Conservation (phyloP, 2,888 invertebrate species). For the Stomorhina lunata region DNA sequence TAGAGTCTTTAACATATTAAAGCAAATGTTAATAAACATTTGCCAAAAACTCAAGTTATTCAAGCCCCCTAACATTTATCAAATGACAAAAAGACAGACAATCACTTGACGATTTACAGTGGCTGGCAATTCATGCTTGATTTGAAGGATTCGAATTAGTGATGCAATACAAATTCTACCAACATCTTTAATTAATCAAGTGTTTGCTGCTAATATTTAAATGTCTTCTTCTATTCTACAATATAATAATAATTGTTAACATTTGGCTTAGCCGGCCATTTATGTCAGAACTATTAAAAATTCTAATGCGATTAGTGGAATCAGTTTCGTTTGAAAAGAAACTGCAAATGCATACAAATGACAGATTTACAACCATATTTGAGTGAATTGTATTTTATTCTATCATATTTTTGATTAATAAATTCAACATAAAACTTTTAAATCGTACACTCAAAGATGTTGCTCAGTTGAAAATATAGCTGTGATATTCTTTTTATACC, state of each 20-base stretch:
- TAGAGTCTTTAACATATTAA: too few species aligned
- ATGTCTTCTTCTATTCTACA: too few species aligned
- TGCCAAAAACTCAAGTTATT: constrained; percentile 24
- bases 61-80: not conserved
- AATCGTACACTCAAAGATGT: not conserved
- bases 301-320: constrained; percentile 16
- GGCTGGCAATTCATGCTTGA: not conserved
- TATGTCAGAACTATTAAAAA: constrained; percentile 33
- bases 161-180: constrained; percentile 26
- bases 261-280: not conserved
- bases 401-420: not conserved
- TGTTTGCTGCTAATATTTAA: not conserved
- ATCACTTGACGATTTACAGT: not conserved
- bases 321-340: not conserved
- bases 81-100: too few species aligned
- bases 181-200: not conserved
- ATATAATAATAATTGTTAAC: not conserved
- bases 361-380: not conserved
- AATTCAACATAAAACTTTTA: not conserved
- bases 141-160: constrained; percentile 18
- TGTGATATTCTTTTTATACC: too few species aligned
- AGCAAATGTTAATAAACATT: constrained; percentile 31
- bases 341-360: constrained; percentile 52
- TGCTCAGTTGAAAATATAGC: too few species aligned
- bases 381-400: not conserved